Evolutionary conservation across 2,888 invertebrate genomes (phyloP), one percentile per base, ranked within the genome.

Genomic region (Tupiocoris notatus): DNA sequence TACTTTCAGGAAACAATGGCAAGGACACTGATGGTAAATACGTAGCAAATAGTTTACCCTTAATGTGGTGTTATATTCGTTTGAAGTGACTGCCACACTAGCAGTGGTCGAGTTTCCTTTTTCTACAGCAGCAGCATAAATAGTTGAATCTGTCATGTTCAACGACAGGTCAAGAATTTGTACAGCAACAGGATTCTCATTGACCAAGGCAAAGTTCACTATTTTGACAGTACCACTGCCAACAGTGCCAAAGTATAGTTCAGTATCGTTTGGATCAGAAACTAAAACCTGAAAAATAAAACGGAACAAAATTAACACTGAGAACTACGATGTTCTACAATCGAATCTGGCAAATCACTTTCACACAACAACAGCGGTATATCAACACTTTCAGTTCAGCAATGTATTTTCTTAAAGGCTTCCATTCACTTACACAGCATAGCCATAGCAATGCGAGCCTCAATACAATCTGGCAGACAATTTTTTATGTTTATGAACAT

Each of bases 181-280:
- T 80, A 93, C 88, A 81, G 88, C 87, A 25, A 92, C 89, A 12
- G 93, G 92, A 84, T 93, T 93, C 79, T 88, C 87, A 84, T 94
- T 94, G 80, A 89, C 86, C 54, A 93, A 83, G 25, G 91, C 88
- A 84, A 93, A 90, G 81, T 88, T 85, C 81, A 93, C 89, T 80
- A 90, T 90, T 81, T 91, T 89, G 81, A 88, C 88, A 73, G 87
- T 85, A 67, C 88, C 88, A 82, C 88, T 86, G 80, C 89, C 88
- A 78, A 92, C 86, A 76, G 88, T 86, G 79, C 92, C 92, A 82
- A 91, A 86, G 82, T 89, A 88, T 82, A 91, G 84, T 57, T 77
- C 77, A 9, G 80, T 76, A 21, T 79, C 80, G 67, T 78, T 80
- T 2, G 75, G 71, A 71, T 66, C 71, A 23, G 79, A 79, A 24